These are phyloP conservation scores for Chironomus riparius DNA, from an alignment of 2,888 invertebrate genomes.

Conservation along the genomic window DNA sequence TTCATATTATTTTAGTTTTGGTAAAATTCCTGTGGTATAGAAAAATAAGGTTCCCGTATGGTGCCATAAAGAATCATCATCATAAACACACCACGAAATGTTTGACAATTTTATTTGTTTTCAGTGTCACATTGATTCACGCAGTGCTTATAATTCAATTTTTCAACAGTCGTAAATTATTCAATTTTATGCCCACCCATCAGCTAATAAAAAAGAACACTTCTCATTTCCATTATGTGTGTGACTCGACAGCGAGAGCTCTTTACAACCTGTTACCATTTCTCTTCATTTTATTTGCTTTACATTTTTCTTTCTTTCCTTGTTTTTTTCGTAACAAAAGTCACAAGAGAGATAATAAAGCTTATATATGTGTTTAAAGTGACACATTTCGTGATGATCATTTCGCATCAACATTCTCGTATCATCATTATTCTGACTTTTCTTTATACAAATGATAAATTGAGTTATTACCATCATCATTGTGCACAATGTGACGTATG, in stretches of 20 bases:
- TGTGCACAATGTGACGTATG: no score
- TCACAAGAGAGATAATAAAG: no score
- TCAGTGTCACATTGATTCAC: slow-evolving; percentile 22
- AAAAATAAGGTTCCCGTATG: neutral
- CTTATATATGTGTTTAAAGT: no score
- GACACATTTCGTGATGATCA: no score
- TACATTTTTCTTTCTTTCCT: neutral
- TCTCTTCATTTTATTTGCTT: neutral
- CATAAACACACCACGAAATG: slow-evolving; percentile 27
- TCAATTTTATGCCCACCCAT: slow-evolving; percentile 22
- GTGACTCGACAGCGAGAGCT: neutral
- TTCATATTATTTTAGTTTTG: neutral
- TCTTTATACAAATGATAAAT: no score
- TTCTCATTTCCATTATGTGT: neutral
- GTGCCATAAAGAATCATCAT: slow-evolving; percentile 13
- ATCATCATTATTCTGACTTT: no score
- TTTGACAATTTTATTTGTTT: slow-evolving; percentile 27
- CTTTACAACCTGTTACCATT: slow-evolving; percentile 22
- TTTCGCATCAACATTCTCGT: no score
- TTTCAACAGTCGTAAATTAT: slow-evolving; percentile 27
- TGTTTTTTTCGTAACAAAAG: neutral
- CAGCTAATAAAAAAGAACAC: slow-evolving; percentile 13
- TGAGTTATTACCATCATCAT: no score
- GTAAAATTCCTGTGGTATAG: neutral
- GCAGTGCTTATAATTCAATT: slow-evolving; percentile 27